These are phyloP conservation scores for Polypedilum vanderplanki DNA, from an alignment of 1,140 invertebrate species.

Conservation along the genomic window DNA sequence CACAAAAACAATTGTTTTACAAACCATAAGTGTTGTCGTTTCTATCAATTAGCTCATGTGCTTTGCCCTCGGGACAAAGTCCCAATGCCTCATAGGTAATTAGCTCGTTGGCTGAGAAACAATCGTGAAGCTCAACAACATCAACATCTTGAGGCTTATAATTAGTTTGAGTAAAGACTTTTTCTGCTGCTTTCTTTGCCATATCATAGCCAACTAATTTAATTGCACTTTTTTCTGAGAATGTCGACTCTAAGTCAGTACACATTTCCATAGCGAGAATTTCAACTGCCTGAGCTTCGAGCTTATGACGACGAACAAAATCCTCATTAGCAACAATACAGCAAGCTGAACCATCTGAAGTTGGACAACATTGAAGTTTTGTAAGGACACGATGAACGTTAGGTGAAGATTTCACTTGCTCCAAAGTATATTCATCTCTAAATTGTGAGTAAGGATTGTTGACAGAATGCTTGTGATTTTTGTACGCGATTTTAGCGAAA, in stretches of 20 bases:
- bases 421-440: constrained; percentile 77
- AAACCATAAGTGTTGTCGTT: constrained; percentile 93
- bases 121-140: constrained; percentile 98
- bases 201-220: constrained; percentile 95
- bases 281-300: constrained; percentile 84
- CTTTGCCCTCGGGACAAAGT: constrained; percentile 83
- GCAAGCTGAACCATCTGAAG: constrained; percentile 91
- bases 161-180: constrained; percentile 70
- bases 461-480: constrained; percentile 93
- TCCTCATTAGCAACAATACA: constrained; percentile 84
- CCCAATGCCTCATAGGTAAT: constrained; percentile 97
- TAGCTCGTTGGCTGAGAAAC: constrained; percentile 96
- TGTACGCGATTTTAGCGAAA: constrained; percentile 94
- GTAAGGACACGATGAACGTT: constrained; percentile 83
- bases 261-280: constrained; percentile 95
- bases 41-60: constrained; percentile 81
- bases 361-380: constrained; percentile 94
- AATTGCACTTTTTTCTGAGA: constrained; percentile 75
- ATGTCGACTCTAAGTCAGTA: constrained; percentile 81
- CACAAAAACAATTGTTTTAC: neutral
- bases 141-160: constrained; percentile 74
- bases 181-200: constrained; percentile 77
- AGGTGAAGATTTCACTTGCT: constrained; percentile 81
- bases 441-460: constrained; percentile 97
- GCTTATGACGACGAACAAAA: constrained; percentile 74